Percentiles rank a stretch among this genome's conserved stretches.
Evolutionary conservation across 2,797 vertebrate species (phyloP).

Genomic region (Prunella strophiata): DNA sequence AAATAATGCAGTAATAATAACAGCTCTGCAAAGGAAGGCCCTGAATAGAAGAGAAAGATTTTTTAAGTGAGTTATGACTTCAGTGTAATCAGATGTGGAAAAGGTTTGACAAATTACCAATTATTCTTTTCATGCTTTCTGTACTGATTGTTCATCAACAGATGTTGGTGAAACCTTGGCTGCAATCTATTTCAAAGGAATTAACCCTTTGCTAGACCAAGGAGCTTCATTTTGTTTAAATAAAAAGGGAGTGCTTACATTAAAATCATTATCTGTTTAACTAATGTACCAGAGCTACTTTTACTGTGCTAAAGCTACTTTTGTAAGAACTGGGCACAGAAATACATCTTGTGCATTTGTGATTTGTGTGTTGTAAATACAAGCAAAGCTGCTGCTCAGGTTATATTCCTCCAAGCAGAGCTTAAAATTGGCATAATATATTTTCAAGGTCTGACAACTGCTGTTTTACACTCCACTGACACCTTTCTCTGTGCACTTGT

Average conservation of each 20-base stretch:
- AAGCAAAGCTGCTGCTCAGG: neutral
- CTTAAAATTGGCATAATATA: neutral
- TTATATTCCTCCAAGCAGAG: neutral
- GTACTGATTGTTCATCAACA: neutral
- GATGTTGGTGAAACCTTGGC: neutral
- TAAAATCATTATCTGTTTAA: neutral
- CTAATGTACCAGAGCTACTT: neutral
- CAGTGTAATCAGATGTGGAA: neutral
- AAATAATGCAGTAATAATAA: neutral
- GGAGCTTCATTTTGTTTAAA: neutral
- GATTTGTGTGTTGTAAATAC: neutral
- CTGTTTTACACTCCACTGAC: conserved; percentile 20
- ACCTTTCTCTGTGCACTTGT: neutral
- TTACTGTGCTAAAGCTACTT: neutral
- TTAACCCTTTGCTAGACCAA: neutral
- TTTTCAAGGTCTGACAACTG: neutral
- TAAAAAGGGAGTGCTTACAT: neutral
- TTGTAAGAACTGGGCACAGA: neutral
- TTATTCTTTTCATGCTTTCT: neutral
- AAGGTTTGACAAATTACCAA: neutral
- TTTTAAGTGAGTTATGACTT: neutral
- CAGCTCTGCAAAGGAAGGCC: neutral
- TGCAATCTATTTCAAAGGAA: neutral
- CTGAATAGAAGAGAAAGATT: neutral
- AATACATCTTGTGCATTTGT: neutral